Conservation (phyloP, 2,888 invertebrate genomes). For the Sarcophaga subvicina region DNA sequence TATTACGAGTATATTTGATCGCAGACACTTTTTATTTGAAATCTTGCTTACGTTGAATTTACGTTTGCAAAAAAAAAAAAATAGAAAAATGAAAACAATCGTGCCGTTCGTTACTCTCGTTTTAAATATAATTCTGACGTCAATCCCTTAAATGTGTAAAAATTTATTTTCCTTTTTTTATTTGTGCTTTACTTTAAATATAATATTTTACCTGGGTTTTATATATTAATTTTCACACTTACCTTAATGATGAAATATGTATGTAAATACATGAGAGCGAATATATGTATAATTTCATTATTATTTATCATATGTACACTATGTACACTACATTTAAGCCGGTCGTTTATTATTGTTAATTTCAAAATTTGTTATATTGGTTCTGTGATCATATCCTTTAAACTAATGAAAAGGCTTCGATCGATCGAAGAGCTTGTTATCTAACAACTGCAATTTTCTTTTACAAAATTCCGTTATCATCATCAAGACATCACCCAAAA, state of each 20-base stretch:
- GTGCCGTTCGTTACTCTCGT: conserved; percentile 10
- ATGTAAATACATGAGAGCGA: neutral
- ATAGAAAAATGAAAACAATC: too few relatives aligned
- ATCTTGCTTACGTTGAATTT: neutral
- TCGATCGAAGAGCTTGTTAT: too few relatives aligned
- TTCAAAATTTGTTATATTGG: too few relatives aligned
- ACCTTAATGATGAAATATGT: conserved; percentile 11
- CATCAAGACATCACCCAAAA: too few relatives aligned
- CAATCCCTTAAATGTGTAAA: conserved; percentile 1
- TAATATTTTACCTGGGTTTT: conserved; percentile 10
- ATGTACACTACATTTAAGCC: too few relatives aligned
- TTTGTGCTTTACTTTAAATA: conserved; percentile 18
- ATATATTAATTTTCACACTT: conserved; percentile 44
- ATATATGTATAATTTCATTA: neutral
- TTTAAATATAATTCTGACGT: conserved; percentile 24
- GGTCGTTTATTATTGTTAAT: too few relatives aligned
- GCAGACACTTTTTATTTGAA: neutral
- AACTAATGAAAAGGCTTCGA: too few relatives aligned
- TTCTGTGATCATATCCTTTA: too few relatives aligned
- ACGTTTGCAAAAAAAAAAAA: conserved; percentile 19
- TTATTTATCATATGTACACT: too few relatives aligned
- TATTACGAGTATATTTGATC: neutral
- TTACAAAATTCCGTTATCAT: too few relatives aligned
- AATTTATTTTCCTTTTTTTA: conserved; percentile 7
- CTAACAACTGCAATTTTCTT: too few relatives aligned